Evolutionary conservation across 1,140 invertebrate genomes (phyloP).

Genomic region (Hycleus phaleratus): DNA sequence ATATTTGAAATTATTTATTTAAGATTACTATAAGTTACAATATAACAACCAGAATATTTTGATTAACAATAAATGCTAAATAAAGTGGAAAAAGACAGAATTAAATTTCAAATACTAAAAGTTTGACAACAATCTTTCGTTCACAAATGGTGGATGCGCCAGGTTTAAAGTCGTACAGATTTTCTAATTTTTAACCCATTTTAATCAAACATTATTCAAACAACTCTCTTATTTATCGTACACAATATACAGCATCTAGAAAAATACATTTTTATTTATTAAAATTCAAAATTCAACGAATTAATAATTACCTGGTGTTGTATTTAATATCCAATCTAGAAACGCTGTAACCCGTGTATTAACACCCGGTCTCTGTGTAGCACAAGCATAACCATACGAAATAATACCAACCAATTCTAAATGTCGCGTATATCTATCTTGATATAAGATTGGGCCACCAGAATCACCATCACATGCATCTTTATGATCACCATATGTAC

Average conservation of each 20-base stretch:
- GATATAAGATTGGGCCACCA: constrained; percentile 58
- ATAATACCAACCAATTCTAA: constrained; percentile 49
- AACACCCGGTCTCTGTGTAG: constrained; percentile 41
- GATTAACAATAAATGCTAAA: too few species aligned
- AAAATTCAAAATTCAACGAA: not conserved
- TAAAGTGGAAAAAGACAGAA: too few species aligned
- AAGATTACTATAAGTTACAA: too few species aligned
- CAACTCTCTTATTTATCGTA: constrained; percentile 6
- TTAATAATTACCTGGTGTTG: not conserved
- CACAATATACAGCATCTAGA: constrained; percentile 16
- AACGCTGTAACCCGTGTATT: constrained; percentile 46
- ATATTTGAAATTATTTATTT: too few species aligned
- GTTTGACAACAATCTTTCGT: too few species aligned
- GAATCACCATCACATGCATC: constrained; percentile 65
- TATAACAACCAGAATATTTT: too few species aligned
- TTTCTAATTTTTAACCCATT: too few species aligned
- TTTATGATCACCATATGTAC: constrained; percentile 54
- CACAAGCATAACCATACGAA: constrained; percentile 49
- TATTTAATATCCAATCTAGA: constrained; percentile 48
- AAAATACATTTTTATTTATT: not conserved
- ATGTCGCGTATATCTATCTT: constrained; percentile 41
- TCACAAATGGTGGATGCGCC: too few species aligned
- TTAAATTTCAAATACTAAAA: too few species aligned
- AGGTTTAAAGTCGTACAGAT: too few species aligned
- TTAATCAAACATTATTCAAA: too few species aligned